Percentiles rank a stretch among this genome's conserved stretches.
phyloP scores from a whole-genome alignment of 1,140 invertebrate species.

The Ylistrum balloti region DNA sequence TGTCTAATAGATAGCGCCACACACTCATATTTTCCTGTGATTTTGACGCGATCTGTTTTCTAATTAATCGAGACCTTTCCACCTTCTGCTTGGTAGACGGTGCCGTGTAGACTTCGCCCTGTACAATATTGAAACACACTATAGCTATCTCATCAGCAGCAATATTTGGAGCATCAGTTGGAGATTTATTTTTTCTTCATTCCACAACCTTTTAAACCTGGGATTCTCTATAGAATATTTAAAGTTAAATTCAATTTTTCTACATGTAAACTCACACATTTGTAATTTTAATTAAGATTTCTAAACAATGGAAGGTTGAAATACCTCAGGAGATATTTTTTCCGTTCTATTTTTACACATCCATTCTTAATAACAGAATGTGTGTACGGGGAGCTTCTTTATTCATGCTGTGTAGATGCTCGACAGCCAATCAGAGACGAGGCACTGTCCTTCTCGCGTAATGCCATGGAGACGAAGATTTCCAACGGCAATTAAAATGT shows the following conservation, averaged over 20 bases:
- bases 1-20: background rate
- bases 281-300: background rate
- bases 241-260: background rate
- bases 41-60: background rate
- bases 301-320: conserved; percentile 15
- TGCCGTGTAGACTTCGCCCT: background rate
- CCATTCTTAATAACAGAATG: conserved; percentile 30
- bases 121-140: background rate
- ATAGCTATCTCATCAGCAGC: conserved; percentile 33
- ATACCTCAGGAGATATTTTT: conserved; percentile 7
- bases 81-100: background rate
- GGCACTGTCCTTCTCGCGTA: conserved; percentile 14
- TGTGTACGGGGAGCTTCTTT: conserved; percentile 26
- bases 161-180: conserved; percentile 38
- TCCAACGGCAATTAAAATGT: conserved; percentile 27
- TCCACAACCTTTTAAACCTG: background rate
- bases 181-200: background rate
- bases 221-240: background rate
- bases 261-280: background rate
- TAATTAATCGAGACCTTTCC: background rate
- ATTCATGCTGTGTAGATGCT: conserved; percentile 18
- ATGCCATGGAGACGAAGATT: conserved; percentile 32
- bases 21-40: background rate
- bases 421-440: conserved; percentile 13
- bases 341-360: conserved; percentile 39